A percentile compares a stretch with the other conserved stretches of the same genome.
Evolutionary conservation across 2,113 vertebrate species (phyloP).

Genomic region (Alouatta palliata): DNA sequence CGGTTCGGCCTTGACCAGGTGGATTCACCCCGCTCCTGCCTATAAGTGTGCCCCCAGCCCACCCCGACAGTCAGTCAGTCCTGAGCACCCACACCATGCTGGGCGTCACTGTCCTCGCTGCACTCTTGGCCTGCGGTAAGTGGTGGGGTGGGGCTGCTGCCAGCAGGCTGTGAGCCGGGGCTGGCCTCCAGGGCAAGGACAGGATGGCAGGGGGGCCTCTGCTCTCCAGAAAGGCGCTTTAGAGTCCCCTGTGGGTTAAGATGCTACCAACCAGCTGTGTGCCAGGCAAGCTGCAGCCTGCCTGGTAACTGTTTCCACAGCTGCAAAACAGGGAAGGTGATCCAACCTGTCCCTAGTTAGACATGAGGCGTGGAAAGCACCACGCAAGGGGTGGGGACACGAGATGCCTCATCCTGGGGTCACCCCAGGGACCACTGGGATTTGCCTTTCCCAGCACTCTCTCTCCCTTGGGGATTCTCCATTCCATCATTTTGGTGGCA

Average conservation of each 20-base stretch:
- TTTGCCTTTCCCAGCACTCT: fast-evolving
- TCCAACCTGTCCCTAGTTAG: too few species aligned
- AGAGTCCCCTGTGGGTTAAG: not conserved
- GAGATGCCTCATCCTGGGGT: not conserved
- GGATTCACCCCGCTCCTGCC: fast-evolving
- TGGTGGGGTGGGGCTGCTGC: not conserved
- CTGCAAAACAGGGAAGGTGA: not conserved
- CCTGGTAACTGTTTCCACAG: not conserved
- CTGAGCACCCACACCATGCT: slow-evolving; percentile 67
- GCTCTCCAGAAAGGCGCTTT: not conserved
- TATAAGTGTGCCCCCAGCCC: slow-evolving; percentile 26
- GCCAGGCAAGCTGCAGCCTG: not conserved
- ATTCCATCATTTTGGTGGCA: not conserved
- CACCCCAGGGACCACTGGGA: fast-evolving
- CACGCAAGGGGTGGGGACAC: not conserved
- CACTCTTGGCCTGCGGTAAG: slow-evolving; percentile 81
- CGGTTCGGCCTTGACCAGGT: not conserved
- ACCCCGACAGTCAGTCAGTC: fast-evolving
- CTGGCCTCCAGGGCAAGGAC: not conserved
- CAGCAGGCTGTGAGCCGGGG: fast-evolving
- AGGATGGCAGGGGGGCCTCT: not conserved
- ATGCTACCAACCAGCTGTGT: not conserved
- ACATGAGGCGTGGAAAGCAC: fast-evolving
- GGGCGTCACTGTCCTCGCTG: slow-evolving; percentile 31
- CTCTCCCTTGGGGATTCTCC: not conserved